Evolutionary conservation across 2,797 vertebrate species (phyloP).

Genomic region (Scolopax rusticola): DNA sequence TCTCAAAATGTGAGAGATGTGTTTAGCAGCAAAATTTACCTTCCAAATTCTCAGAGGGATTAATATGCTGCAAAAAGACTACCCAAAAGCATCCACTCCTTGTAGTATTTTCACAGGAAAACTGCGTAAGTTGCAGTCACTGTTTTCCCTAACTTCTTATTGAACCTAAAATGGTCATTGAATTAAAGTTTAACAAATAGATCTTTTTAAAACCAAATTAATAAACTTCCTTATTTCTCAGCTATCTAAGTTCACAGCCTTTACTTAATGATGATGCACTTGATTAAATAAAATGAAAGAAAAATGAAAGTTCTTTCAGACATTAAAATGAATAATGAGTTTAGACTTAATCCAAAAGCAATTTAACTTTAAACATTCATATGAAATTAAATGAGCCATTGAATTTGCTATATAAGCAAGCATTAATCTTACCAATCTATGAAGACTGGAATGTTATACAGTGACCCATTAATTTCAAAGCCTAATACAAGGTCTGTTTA

Average conservation of each 20-base stretch:
- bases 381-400: conserved; percentile 93
- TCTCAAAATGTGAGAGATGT: not conserved
- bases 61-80: not conserved
- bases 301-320: conserved; percentile 86
- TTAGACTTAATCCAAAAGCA: conserved; percentile 91
- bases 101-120: not conserved
- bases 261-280: conserved; percentile 83
- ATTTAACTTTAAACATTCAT: conserved; percentile 90
- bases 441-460: conserved; percentile 83
- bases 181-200: conserved; percentile 77
- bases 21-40: not conserved
- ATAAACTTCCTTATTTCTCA: conserved; percentile 81
- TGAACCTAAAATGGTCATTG: conserved; percentile 38
- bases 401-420: conserved; percentile 88
- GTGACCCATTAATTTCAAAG: conserved; percentile 87
- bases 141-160: conserved; percentile 48
- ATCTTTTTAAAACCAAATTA: conserved; percentile 77
- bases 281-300: conserved; percentile 87
- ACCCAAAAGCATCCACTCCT: not conserved
- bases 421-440: conserved; percentile 88
- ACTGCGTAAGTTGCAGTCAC: conserved; percentile 48
- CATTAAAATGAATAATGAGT: conserved; percentile 86
- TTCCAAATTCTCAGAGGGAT: not conserved
- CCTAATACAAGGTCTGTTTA: conserved; percentile 84
- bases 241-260: conserved; percentile 73